Percentiles rank a stretch among this genome's conserved stretches.
These are phyloP conservation scores for Calliphora vomitoria DNA, from an alignment of 2,888 invertebrate species.

Conservation along the genomic window DNA sequence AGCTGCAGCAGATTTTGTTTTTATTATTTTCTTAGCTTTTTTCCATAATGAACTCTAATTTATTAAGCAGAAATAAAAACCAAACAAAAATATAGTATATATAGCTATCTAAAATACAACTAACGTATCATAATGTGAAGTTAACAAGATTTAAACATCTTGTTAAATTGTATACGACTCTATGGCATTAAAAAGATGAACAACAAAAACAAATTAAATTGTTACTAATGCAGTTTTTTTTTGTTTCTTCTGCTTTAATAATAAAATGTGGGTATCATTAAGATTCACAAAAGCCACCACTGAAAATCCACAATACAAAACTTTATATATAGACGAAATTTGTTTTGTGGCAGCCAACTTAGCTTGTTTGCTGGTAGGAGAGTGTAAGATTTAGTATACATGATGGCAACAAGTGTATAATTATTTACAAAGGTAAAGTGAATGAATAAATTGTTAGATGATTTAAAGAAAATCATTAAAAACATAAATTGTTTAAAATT, in stretches of 20 bases:
- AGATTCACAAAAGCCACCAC: constrained; percentile 34
- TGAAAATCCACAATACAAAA: neutral
- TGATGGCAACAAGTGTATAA: constrained; percentile 72
- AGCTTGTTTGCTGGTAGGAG: neutral
- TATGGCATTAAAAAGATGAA: constrained; percentile 35
- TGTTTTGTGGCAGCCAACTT: constrained; percentile 5
- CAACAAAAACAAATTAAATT: constrained; percentile 46
- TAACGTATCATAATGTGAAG: constrained; percentile 73
- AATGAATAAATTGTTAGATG: constrained; percentile 71
- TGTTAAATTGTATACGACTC: constrained; percentile 69
- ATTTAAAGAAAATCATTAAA: constrained; percentile 72
- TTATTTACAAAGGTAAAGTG: constrained; percentile 70
- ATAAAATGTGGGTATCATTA: constrained; percentile 68
- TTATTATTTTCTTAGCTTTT: constrained; percentile 38
- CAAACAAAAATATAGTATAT: constrained; percentile 19
- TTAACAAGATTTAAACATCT: constrained; percentile 74
- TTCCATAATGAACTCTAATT: constrained; percentile 73
- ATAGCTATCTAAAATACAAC: constrained; percentile 57
- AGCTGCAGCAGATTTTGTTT: constrained; percentile 59
- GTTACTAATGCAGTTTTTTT: constrained; percentile 68
- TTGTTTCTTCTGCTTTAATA: constrained; percentile 21
- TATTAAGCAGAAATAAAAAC: constrained; percentile 65
- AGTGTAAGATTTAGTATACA: constrained; percentile 70
- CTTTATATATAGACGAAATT: constrained; percentile 11
- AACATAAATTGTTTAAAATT: constrained; percentile 71